Evolutionary conservation across 2,888 invertebrate species (phyloP), one percentile per base, ranked within the genome.

Genomic region (Pachymerium ferrugineum): DNA sequence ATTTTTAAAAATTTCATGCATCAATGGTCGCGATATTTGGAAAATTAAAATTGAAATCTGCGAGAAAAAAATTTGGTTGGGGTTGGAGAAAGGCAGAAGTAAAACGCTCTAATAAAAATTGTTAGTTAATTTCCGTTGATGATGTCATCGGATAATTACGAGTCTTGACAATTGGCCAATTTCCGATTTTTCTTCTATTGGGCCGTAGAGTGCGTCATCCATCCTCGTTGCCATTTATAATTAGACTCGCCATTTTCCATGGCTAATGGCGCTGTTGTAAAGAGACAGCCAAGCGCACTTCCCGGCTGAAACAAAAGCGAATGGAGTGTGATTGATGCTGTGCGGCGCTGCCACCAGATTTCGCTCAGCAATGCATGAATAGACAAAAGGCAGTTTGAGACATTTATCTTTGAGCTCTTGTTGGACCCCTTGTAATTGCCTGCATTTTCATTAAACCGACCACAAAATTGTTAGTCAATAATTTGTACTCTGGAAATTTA

Each of bases 141-240:
- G 47, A 47, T 22, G 47, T 47, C 47, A 47, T 16, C 6, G 47
- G 8, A 22, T 47, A 47, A 47, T 47, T 47, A 47, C 47, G 47
- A 47, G 47, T 47, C 47, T 22, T 47, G 47, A 47, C 47, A 47
- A 47, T 47, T 47, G 47, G 16, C 47, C 47, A 47, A 47, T 47
- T 47, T 47, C 47, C 47, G 47, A 47, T 47, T 47, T 47, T 47
- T 22, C 8, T 47, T 47, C 47, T 47, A 47, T 47, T 47, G 47
- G 19, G 3, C 47, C n/a, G n/a, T n/a, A n/a, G 4, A 16, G 47
- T 47, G 47, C 47, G 47, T 47, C 47, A 47, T 47, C 47, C 47
- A 47, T 47, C 47, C 47, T 47, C n/a, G 47, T 47, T 47, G 47
- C 47, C 47, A 47, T 47, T 47, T 47, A 47, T 47, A 47, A 47